These are phyloP conservation scores for Cuniculus paca DNA, from an alignment of 2,797 vertebrate genomes.

Conservation along the genomic window DNA sequence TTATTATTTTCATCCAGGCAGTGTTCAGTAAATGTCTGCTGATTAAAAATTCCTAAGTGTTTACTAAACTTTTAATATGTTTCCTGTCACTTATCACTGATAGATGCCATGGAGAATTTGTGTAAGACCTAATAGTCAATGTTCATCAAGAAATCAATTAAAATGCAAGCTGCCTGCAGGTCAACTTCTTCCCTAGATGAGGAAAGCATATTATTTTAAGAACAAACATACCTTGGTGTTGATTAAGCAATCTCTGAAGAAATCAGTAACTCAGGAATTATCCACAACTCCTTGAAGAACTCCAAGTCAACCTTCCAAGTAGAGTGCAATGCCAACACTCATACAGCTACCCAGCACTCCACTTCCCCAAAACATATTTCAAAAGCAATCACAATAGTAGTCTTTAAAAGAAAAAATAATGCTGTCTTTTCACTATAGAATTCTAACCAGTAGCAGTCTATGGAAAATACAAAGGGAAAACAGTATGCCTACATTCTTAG, in stretches of 20 bases:
- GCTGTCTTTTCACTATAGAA: neutral
- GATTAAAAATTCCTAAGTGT: constrained; percentile 65
- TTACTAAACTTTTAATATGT: constrained; percentile 74
- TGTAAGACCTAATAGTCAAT: constrained; percentile 71
- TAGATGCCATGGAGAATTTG: constrained; percentile 69
- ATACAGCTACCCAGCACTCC: neutral
- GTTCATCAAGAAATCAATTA: constrained; percentile 78
- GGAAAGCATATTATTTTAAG: neutral
- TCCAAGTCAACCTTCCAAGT: neutral
- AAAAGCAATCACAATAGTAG: neutral
- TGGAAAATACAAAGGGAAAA: neutral
- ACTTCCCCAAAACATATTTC: neutral
- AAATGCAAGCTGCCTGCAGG: constrained; percentile 76
- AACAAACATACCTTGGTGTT: neutral
- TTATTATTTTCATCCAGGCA: constrained; percentile 65
- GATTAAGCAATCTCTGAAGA: constrained; percentile 62
- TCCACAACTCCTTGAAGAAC: neutral
- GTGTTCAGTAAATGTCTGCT: constrained; percentile 65
- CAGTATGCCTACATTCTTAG: neutral
- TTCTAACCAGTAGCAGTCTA: neutral
- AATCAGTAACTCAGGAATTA: neutral
- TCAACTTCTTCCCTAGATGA: neutral
- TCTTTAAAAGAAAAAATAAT: neutral
- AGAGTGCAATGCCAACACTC: neutral
- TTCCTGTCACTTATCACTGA: constrained; percentile 73